Base-by-base conservation (phyloP, 2,113 vertebrate species). In the Oenanthe oenanthe region DNA sequence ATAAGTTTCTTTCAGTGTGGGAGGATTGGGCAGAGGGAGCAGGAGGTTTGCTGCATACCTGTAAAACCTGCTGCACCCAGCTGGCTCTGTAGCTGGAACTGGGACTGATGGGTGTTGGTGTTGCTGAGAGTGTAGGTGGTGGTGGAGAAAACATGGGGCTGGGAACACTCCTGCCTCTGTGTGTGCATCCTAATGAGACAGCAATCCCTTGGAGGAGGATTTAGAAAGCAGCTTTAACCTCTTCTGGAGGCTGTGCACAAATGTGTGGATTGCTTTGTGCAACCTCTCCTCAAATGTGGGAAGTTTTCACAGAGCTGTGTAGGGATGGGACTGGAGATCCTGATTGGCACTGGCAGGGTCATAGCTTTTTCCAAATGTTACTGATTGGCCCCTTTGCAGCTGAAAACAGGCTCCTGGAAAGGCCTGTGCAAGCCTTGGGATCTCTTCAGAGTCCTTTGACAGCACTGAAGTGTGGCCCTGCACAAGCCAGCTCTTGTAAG, bases 311-410 rank as follows among this genome's bases (percentile, higher is more conserved):
- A 12, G n/a, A 17, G 40, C 18, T 50, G 47, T 3, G 26, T 13
- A 4, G n/a, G 54, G 54, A 53, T 43, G 79, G 79, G 38, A 24
- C 62, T 36, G 51, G 31, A 43, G 36, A 5, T 42, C 31, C 48
- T 0, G 0, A 3, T 4, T 24, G 1, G 43, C 13, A 0, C 40
- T 26, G 58, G 24, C 0, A 0, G n/a, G 77, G 48, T 34, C 43
- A 3, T 43, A 72, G 58, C 38, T 40, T 34, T 31, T 43, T 32
- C 62, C 38, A 9, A 4, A 12, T 3, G 34, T 28, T 17, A 4
- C 9, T 10, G 1, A 7, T 31, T 2, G 10, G 16, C 28, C 58
- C 21, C 25, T 80, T 26, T 13, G 36, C 51, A 79, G 57, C 42
- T 82, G 15, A 40, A 12, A 32, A 28, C 5, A 14, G 14, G n/a